Percentiles rank a stretch among this genome's conserved stretches.
Conservation (phyloP, 2,113 vertebrate species). For the Macrotus californicus region DNA sequence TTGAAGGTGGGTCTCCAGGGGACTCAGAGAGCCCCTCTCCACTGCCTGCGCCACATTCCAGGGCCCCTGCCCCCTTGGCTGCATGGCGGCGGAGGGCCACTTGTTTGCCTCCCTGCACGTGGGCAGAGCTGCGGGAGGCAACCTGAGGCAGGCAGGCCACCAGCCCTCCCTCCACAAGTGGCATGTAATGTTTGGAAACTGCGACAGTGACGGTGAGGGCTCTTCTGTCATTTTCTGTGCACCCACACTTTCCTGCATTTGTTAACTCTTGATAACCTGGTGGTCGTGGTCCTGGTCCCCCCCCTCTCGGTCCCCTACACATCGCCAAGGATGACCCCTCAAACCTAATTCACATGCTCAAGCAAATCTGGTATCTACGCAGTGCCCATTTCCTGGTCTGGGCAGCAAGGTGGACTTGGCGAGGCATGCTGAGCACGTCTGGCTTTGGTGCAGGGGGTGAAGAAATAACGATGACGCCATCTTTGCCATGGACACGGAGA, state of each 20-base stretch:
- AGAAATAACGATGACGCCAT: too few species aligned
- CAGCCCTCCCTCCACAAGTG: background rate
- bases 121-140: background rate
- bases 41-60: rapidly evolving
- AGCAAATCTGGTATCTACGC: background rate
- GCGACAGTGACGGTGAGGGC: background rate
- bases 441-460: background rate
- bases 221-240: background rate
- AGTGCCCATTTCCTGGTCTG: background rate
- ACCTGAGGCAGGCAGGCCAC: background rate
- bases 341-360: background rate
- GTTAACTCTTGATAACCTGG: background rate
- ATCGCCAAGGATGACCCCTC: background rate
- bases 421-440: background rate
- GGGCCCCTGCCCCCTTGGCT: background rate
- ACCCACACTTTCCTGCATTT: background rate
- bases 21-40: background rate
- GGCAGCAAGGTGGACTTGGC: too few species aligned
- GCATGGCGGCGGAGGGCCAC: background rate
- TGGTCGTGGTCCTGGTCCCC: too few species aligned
- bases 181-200: background rate
- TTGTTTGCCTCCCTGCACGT: background rate
- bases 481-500: background rate
- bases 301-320: too few species aligned
- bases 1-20: background rate